Evolutionary conservation across 2,888 invertebrate species (phyloP), one percentile per base, ranked within the genome.

Genomic region (Metopia argyrocephala): DNA sequence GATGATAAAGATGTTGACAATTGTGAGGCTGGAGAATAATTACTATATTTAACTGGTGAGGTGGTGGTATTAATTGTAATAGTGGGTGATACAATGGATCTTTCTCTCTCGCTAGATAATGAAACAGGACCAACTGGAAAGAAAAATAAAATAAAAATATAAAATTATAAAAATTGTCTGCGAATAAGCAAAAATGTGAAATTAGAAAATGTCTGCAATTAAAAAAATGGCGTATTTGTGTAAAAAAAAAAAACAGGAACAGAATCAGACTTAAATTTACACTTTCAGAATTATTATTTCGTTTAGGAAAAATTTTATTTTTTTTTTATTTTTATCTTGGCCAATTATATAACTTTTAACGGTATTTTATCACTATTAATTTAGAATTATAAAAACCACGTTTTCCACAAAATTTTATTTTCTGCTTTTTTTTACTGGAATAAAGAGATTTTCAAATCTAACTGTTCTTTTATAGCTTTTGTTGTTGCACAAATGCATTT

Each of bases 51-150:
- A 57, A 61, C 59, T 2, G 61, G 62, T 50, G 20, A 18, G 54
- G 68, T 50, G 6, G 70, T 82, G 79, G 75, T 68, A 78, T 73
- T 21, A 25, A 46, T 20, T 27, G 52, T 75, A 69, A 38, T 1
- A 61, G 78, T 79, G 50, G 82, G 62, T 68, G 81, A 57, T 56
- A 76, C 79, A 74, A 61, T 46, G 31, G 82, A 66, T 38, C 85
- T 84, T 23, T 78, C 84, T 74, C 79, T 62, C 69, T 82, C 75
- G 23, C 21, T 46, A 23, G 64, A 52, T 54, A 57, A 59, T 6
- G 64, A 54, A 38, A 71, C 75, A 68, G 82, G 75, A 61, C 68
- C 79, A 83, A 81, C 84, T 84, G 82, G 5, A 79, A 86, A 12
- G 18, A 57, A 69, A 71, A 65, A 62, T 73, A 62, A 64, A 62